Percentiles rank a stretch among this genome's conserved stretches.
phyloP scores from a whole-genome alignment of 2,113 vertebrate species.

The Ranitomeya variabilis region DNA sequence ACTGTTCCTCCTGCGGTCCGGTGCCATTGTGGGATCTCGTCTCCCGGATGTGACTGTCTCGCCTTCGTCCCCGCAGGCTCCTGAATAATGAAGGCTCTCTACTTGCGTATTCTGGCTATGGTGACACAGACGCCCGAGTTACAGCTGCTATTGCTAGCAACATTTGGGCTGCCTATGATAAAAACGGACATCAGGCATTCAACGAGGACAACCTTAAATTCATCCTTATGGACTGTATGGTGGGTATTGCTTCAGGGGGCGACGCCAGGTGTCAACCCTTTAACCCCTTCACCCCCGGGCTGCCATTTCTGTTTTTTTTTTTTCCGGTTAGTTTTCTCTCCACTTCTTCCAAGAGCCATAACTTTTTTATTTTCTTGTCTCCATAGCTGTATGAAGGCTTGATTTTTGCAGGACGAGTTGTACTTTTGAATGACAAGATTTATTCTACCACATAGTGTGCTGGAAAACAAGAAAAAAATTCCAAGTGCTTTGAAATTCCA shows the following conservation, averaged over 20 bases:
- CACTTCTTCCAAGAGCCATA: too few relatives aligned
- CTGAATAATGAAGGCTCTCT: constrained; percentile 96
- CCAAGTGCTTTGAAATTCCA: too few relatives aligned
- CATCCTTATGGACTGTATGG: constrained; percentile 99
- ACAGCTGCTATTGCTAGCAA: constrained; percentile 97
- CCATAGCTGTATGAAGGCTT: too few relatives aligned
- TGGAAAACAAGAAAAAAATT: too few relatives aligned
- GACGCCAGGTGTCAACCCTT: background rate
- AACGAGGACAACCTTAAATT: constrained; percentile 97
- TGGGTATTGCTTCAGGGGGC: constrained; percentile 62
- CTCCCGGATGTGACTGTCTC: background rate
- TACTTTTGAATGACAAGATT: too few relatives aligned
- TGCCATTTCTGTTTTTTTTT: too few relatives aligned
- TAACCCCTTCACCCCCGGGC: too few relatives aligned
- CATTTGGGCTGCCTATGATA: constrained; percentile 98
- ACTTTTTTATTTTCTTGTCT: too few relatives aligned
- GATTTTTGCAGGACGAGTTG: too few relatives aligned
- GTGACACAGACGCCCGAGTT: constrained; percentile 94
- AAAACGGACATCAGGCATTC: constrained; percentile 94
- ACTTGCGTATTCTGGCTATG: constrained; percentile 95
- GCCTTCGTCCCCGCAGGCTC: constrained; percentile 62
- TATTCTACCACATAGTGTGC: too few relatives aligned
- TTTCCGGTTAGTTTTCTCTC: too few relatives aligned
- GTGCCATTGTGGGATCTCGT: background rate
- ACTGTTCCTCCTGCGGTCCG: background rate